phyloP scores from a whole-genome alignment of 2,113 vertebrate genomes.

The Microcebus ravelobensis region DNA sequence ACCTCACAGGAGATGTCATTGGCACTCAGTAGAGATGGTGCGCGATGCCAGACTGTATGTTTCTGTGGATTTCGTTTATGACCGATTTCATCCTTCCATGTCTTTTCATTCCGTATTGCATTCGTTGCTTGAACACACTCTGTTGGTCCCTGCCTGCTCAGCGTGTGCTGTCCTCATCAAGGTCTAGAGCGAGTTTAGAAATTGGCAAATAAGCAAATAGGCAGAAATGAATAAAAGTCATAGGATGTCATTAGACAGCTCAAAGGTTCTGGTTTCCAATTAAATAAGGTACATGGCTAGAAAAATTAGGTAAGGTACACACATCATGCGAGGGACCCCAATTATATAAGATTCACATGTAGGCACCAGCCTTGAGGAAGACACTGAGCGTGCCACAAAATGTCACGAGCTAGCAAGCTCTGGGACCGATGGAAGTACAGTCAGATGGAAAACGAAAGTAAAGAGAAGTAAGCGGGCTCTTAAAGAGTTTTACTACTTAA shows the following conservation, averaged over 20 bases:
- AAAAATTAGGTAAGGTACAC: not conserved
- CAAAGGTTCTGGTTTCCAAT: slow-evolving; percentile 12
- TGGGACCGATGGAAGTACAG: not conserved
- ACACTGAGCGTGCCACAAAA: not conserved
- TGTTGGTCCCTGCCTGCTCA: not conserved
- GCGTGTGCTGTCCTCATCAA: not conserved
- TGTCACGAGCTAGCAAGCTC: accelerated
- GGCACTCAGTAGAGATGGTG: not conserved
- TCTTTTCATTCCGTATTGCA: not conserved
- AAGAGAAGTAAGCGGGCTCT: not conserved
- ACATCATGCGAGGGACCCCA: not conserved
- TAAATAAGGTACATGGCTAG: not conserved
- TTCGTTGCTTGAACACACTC: not conserved
- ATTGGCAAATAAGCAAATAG: slow-evolving; percentile 76
- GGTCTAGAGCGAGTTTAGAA: slow-evolving; percentile 58
- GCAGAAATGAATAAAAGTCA: slow-evolving; percentile 76
- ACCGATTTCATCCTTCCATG: not conserved
- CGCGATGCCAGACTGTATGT: not conserved
- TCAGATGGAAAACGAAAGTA: not conserved
- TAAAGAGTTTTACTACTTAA: not conserved
- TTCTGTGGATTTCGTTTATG: not conserved
- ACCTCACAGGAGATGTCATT: not conserved
- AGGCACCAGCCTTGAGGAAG: not conserved
- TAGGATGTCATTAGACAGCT: not conserved
- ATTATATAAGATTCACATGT: not conserved